Conservation (phyloP, 2,888 invertebrate species). For the Stictocephala bisonia region DNA sequence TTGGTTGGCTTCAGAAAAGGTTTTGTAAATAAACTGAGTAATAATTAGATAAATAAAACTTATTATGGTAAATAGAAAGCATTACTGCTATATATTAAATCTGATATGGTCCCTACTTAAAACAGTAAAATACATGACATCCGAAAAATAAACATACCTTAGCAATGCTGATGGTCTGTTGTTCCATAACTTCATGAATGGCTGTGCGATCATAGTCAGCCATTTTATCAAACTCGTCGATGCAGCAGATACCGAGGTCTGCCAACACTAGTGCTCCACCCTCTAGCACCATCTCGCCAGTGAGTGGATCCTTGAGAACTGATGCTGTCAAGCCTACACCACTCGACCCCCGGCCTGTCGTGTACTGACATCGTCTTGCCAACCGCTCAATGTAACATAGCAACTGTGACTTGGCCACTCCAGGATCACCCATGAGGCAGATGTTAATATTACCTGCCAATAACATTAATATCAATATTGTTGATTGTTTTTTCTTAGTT, state of each 20-base stretch:
- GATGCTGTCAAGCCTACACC: constrained; percentile 99
- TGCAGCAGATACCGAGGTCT: constrained; percentile 97
- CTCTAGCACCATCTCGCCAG: constrained; percentile 96
- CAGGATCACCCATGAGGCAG: constrained; percentile 99
- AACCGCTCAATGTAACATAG: constrained; percentile 94
- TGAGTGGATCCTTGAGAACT: constrained; percentile 87
- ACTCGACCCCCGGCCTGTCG: constrained; percentile 83
- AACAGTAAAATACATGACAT: no score
- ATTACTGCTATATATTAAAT: no score
- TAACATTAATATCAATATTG: no score
- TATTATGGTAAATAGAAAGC: no score
- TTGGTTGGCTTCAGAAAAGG: no score
- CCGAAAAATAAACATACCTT: no score
- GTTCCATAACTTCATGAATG: constrained; percentile 99
- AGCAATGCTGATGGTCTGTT: constrained; percentile 99
- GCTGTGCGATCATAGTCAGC: constrained; percentile 94
- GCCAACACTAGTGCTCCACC: constrained; percentile 97
- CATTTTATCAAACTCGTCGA: constrained; percentile 99
- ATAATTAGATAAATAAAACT: no score
- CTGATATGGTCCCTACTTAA: no score
- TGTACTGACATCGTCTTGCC: constrained; percentile 80
- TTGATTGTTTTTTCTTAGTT: no score
- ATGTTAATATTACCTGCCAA: constrained; percentile 95
- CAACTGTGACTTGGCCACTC: constrained; percentile 98
- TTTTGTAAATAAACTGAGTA: no score